Evolutionary conservation across 2,888 invertebrate genomes (phyloP), one percentile per base, ranked within the genome.

Genomic region (Pterobdella sp.): DNA sequence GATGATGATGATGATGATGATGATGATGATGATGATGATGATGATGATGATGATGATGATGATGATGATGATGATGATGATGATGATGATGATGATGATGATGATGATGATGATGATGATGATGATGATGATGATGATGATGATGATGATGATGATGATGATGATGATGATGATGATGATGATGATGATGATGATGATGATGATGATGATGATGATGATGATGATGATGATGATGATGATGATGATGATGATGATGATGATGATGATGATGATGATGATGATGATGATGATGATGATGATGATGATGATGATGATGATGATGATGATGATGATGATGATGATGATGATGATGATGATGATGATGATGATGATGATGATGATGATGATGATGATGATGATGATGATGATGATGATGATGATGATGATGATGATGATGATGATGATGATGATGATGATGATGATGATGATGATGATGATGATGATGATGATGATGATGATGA

Each of bases 201-300:
- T 4, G 18, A 66, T 14, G 34, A 66, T 14, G 34, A 66, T 14
- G 18, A 66, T 1, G 67, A 67, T 2, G 67, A 67, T 67, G 67
- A 67, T 67, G 67, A 32, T 34, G 35, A 36, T 18, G 67, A 67
- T 31, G 67, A 67, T 18, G 67, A 67, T 7, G 67, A 35, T 67
- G 67, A 67, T 36, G 35, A 67, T 36, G 35, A 67, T 36, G 67
- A 67, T 31, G 65, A 65, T 65, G 65, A 65, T 31, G 65, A 65
- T 31, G 65, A 65, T 65, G 65, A 65, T 31, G 65, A 65, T 31
- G 65, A 65, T 14, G 3, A 65, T 65, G 65, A 65, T 31, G 65
- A 65, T 14, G 32, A 65, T 14, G 65, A 65, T 29, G 65, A 65
- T 29, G 65, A 65, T 65, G 65, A 1, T 34, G 65, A 18, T 65